Base-by-base conservation (phyloP, 1,140 invertebrate genomes). In the Trichonephila inaurata region DNA sequence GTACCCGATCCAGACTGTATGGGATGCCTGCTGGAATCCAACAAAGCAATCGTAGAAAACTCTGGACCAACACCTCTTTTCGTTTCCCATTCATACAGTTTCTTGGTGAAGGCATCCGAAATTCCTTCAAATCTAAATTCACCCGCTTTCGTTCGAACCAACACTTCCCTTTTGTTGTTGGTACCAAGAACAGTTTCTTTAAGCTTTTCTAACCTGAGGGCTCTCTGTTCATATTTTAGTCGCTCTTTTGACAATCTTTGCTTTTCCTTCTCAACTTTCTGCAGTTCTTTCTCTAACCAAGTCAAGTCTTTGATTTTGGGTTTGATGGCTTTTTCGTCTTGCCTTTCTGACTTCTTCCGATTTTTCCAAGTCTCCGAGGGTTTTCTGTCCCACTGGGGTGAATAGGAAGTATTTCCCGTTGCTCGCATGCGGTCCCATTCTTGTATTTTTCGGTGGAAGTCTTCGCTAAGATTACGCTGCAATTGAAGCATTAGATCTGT, bases 11-110 rank as follows among this genome's bases (percentile, higher is more conserved):
- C 12, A 4, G 40, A 19, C 28, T 51, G 69, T 14, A 28, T 28
- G 21, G 51, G 96, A n/a, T 64, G 60, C 18, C 24, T 51, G n/a
- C 96, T 96, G 0, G 97, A 97, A 95, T 97, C 97, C 1, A 98
- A 96, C 0, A 98, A 95, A 0, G 97, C 97, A 93, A 98, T 98
- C 0, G 98, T 98, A 0, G 98, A 98, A 0, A 97, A 97, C 95
- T 98, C 98, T 0, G 97, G 98, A 1, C 97, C 97, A 86, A 98
- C 98, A 4, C 98, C 98, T 85, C 97, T 96, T 51, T 97, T 97
- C 94, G 98, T 98, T 95, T 99, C 98, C 98, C 98, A 98, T 95
- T 98, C 98, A 95, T 98, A 98, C 0, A 98, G 96, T 95, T 98
- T 98, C 66, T 97, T 97, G 0, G 98, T 98, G 95, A 98, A 98